Evolutionary conservation across 2,888 invertebrate species (phyloP).

Genomic region (Dasysyrphus tricinctus): DNA sequence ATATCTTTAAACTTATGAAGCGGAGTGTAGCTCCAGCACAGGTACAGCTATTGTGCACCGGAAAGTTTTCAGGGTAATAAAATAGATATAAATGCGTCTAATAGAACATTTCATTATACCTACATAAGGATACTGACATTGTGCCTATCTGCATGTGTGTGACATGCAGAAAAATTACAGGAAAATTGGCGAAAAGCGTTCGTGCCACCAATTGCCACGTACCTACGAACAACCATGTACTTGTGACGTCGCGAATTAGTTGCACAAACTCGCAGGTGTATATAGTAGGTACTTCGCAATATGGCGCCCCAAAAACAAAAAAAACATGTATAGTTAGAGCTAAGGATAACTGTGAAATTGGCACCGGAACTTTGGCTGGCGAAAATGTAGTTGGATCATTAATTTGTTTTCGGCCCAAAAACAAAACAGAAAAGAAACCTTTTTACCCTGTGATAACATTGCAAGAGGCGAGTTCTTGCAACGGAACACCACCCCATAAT

Average conservation of each 20-base stretch:
- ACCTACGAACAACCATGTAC: slow-evolving; percentile 15
- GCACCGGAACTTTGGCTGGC: slow-evolving; percentile 73
- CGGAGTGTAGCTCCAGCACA: slow-evolving; percentile 5
- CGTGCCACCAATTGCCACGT: slow-evolving; percentile 71
- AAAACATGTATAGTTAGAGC: slow-evolving; percentile 13
- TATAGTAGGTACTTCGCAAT: not conserved
- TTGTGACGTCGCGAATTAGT: slow-evolving; percentile 65
- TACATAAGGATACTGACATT: slow-evolving; percentile 19
- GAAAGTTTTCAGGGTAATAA: slow-evolving; percentile 73
- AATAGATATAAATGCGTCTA: slow-evolving; percentile 75
- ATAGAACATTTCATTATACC: slow-evolving; percentile 46
- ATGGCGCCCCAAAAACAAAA: slow-evolving; percentile 47
- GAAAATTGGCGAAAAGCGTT: slow-evolving; percentile 64
- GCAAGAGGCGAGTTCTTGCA: slow-evolving; percentile 64
- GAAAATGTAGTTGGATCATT: slow-evolving; percentile 70
- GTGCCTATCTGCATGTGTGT: slow-evolving; percentile 52
- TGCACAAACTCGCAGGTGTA: slow-evolving; percentile 31
- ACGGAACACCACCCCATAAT: slow-evolving; percentile 33
- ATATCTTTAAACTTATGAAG: not conserved
- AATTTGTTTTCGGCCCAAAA: slow-evolving; percentile 70
- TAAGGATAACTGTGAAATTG: slow-evolving; percentile 59
- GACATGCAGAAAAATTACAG: slow-evolving; percentile 61
- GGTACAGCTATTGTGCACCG: slow-evolving; percentile 34
- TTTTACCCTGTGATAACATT: slow-evolving; percentile 67
- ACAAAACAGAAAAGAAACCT: slow-evolving; percentile 20